Evolutionary conservation across 2,888 invertebrate genomes (phyloP), one percentile per base, ranked within the genome.

Genomic region (Scaptomyza caliginosa): DNA sequence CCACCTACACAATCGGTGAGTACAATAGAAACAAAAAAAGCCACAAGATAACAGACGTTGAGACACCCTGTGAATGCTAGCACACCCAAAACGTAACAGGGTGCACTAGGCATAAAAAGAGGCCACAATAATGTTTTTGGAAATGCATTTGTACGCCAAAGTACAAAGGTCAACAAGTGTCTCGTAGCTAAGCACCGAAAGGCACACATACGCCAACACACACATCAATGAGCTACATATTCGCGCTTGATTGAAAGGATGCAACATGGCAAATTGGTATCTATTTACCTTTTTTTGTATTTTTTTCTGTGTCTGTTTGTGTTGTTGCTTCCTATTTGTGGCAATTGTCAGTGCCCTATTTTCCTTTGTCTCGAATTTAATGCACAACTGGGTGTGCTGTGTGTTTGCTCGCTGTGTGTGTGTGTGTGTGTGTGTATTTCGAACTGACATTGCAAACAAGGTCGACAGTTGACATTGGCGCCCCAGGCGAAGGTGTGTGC

Each of bases 1-100:
- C 95, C 76, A 95, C 95, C 73, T 96, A 96, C 89, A 96, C 96
- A 73, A 96, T 96, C 92, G 96, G 96, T 96, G 92, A 90, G 90
- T 88, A 55, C 16, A 16, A 10, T n/a, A 26, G 26, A 34, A 34
- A 16, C 1, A 34, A 34, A 7, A 4, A 34, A 4, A 16, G 8
- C 0, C 6, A 13, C 5, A 17, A 5, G n/a, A 30, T 4, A n/a
- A 10, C 7, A 34, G 10, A n/a, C n/a, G n/a, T n/a, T n/a, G 5
- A 36, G 3, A 38, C 11, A 26, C 19, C 16, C 40, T 13, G n/a
- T 32, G 13, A 32, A n/a, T n/a, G n/a, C 30, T 32, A 32, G n/a
- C n/a, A n/a, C n/a, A n/a, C n/a, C n/a, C 13, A 30, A 11, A 13
- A 2, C 2, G n/a, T n/a, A n/a, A 34, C 2, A 19, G 19, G 38